phyloP scores from a whole-genome alignment of 2,888 invertebrate species.

The Eristalis arbustorum region DNA sequence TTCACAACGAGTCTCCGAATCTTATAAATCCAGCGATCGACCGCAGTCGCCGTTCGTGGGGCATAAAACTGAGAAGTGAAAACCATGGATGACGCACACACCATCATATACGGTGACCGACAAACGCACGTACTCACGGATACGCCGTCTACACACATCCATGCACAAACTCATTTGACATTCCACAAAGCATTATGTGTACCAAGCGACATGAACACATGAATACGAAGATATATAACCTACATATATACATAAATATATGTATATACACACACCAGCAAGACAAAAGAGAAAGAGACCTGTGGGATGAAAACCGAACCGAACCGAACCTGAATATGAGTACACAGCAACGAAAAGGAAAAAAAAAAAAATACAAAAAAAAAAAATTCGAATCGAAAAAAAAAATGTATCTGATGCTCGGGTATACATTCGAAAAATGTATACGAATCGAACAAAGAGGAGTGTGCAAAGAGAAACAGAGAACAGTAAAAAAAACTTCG shows the following conservation, averaged over 20 bases:
- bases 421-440: constrained; percentile 63
- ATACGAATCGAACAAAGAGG: constrained; percentile 65
- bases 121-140: background rate
- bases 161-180: constrained; percentile 56
- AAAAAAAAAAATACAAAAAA: constrained; percentile 16
- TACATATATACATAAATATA: constrained; percentile 57
- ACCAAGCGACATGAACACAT: constrained; percentile 29
- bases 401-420: constrained; percentile 64
- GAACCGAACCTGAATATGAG: constrained; percentile 27
- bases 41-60: constrained; percentile 3
- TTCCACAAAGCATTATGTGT: constrained; percentile 70
- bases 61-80: constrained; percentile 68
- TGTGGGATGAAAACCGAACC: constrained; percentile 71
- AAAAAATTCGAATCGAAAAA: constrained; percentile 48
- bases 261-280: constrained; percentile 29
- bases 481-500: constrained; percentile 34
- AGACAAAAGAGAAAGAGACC: constrained; percentile 68
- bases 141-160: constrained; percentile 4
- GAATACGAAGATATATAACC: constrained; percentile 48
- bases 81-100: constrained; percentile 21
- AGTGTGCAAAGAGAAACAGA: constrained; percentile 67
- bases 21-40: background rate
- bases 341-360: constrained; percentile 47
- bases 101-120: background rate
- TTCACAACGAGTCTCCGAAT: constrained; percentile 26